Evolutionary conservation across 2,888 invertebrate species (phyloP).

Genomic region (Scaptomyza cyrtandrae): DNA sequence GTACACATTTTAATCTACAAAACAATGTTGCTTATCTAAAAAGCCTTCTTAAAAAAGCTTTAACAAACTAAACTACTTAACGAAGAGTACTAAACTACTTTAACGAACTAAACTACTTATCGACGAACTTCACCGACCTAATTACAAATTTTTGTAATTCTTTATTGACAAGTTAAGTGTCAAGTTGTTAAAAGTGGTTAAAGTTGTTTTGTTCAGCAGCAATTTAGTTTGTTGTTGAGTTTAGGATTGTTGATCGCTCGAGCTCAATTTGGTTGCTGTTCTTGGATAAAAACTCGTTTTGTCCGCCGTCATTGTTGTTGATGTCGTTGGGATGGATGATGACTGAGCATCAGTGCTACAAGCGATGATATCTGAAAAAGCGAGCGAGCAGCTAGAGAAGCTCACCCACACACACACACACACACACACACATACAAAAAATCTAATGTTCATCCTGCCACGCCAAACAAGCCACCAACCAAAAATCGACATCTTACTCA

Average conservation of each 20-base stretch:
- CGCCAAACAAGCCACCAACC: constrained; percentile 1
- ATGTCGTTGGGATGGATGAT: constrained; percentile 27
- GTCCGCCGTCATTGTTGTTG: constrained; percentile 6
- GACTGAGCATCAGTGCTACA: constrained; percentile 56
- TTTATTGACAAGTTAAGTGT: background rate
- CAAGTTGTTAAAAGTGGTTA: constrained; percentile 23
- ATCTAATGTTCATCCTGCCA: background rate
- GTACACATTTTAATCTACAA: too few species aligned
- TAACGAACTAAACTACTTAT: too few species aligned
- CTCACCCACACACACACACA: constrained; percentile 16
- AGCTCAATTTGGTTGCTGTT: constrained; percentile 10
- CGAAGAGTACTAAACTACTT: too few species aligned
- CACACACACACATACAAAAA: constrained; percentile 13
- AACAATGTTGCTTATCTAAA: constrained; percentile 8
- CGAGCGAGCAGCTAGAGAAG: constrained; percentile 55
- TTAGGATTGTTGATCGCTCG: constrained; percentile 8
- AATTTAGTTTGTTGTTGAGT: constrained; percentile 5
- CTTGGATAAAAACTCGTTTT: background rate
- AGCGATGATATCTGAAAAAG: constrained; percentile 61
- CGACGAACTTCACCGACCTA: too few species aligned
- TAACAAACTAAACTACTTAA: too few species aligned
- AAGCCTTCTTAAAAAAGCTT: too few species aligned
- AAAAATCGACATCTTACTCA: constrained; percentile 25
- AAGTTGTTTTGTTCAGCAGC: constrained; percentile 7
- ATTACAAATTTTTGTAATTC: too few species aligned